Evolutionary conservation across 1,140 invertebrate genomes (phyloP).

Genomic region (Dendroctonus valens): DNA sequence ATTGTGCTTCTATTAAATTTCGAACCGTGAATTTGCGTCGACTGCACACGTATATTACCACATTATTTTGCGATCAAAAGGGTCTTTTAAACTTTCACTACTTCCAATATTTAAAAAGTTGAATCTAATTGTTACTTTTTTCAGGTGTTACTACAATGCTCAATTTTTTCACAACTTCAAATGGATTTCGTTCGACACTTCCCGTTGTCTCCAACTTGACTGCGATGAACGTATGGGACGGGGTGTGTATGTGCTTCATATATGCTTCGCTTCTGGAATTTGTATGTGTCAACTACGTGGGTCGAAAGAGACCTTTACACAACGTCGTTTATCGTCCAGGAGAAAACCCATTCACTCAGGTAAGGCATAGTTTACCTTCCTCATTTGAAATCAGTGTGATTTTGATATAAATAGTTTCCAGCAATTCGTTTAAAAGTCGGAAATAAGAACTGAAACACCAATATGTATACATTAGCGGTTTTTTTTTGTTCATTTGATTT

Average conservation of each 20-base stretch:
- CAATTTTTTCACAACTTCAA: slow-evolving; percentile 95
- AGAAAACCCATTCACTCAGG: slow-evolving; percentile 88
- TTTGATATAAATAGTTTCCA: no score
- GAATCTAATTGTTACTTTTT: slow-evolving; percentile 28
- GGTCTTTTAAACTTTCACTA: no score
- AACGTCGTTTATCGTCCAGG: slow-evolving; percentile 86
- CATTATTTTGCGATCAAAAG: no score
- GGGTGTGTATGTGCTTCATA: slow-evolving; percentile 95
- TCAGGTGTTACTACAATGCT: slow-evolving; percentile 93
- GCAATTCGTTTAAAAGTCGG: no score
- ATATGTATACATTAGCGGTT: no score
- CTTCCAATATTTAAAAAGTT: no score
- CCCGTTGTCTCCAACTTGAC: slow-evolving; percentile 91
- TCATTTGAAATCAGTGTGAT: no score
- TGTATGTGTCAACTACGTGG: slow-evolving; percentile 92
- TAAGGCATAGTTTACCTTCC: slow-evolving; percentile 50
- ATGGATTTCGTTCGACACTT: slow-evolving; percentile 82
- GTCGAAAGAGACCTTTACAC: slow-evolving; percentile 82
- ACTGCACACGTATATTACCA: no score
- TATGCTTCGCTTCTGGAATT: slow-evolving; percentile 91
- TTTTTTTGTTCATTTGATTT: no score
- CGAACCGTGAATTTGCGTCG: no score
- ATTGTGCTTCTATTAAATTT: no score
- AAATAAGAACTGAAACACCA: no score
- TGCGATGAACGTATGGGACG: slow-evolving; percentile 95